A percentile compares a stretch with the other conserved stretches of the same genome.
phyloP scores from a whole-genome alignment of 2,113 vertebrate species.

The Xerus inauris region DNA sequence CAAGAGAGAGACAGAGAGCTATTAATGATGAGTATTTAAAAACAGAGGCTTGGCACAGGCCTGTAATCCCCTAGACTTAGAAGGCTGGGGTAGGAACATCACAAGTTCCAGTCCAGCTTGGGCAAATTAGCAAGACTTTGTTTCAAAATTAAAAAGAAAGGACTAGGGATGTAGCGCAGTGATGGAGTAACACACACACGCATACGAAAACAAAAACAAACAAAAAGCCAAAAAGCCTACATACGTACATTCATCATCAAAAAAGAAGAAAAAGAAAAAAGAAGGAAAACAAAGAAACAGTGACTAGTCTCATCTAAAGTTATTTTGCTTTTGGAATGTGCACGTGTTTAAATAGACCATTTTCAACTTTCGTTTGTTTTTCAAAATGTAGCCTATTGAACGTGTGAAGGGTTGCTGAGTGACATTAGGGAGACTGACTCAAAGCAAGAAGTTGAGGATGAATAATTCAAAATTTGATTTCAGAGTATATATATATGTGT shows the following conservation, averaged over 20 bases:
- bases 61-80: neutral
- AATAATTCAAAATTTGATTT: neutral
- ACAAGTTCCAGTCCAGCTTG: neutral
- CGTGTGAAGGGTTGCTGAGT: neutral
- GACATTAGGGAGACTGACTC: neutral
- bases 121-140: neutral
- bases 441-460: neutral
- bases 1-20: neutral
- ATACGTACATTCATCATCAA: too few species aligned
- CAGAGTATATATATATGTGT: neutral
- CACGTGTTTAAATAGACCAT: neutral
- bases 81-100: neutral
- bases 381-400: neutral
- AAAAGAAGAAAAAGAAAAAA: too few species aligned
- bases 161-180: neutral
- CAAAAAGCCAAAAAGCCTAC: too few species aligned
- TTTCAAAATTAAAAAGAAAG: neutral
- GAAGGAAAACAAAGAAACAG: neutral
- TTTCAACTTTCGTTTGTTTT: slow-evolving; percentile 10
- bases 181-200: neutral
- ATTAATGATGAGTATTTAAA: neutral
- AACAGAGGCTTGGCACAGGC: neutral
- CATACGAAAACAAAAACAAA: too few species aligned
- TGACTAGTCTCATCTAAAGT: neutral
- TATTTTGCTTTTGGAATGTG: neutral